phyloP scores from a whole-genome alignment of 2,797 vertebrate species.

The Neosilurus mollespiculum region DNA sequence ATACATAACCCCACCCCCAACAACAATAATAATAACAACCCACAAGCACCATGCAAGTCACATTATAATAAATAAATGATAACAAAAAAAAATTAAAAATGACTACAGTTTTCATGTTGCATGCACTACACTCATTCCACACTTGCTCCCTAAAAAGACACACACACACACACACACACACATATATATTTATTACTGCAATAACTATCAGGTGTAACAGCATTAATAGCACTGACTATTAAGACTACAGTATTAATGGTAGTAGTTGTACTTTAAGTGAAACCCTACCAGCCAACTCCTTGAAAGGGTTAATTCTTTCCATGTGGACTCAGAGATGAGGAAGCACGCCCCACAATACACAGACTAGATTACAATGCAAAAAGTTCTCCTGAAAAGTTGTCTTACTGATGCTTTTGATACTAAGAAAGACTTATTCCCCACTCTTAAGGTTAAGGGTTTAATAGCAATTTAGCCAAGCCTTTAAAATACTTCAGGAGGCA shows the following conservation, averaged over 20 bases:
- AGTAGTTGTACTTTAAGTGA: not conserved
- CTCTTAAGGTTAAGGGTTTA: slow-evolving; percentile 59
- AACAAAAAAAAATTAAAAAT: not conserved
- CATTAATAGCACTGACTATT: not conserved
- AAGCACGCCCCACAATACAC: slow-evolving; percentile 72
- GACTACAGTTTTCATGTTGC: not conserved
- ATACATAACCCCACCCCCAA: not conserved
- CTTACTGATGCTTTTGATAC: slow-evolving; percentile 63
- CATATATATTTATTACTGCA: not conserved
- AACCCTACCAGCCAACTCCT: slow-evolving; percentile 14
- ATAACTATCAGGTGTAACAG: not conserved
- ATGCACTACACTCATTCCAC: not conserved
- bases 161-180: too few relatives aligned
- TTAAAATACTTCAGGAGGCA: slow-evolving; percentile 29
- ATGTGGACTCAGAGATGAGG: slow-evolving; percentile 69
- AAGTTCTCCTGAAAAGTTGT: slow-evolving; percentile 73
- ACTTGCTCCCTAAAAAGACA: not conserved
- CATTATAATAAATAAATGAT: not conserved
- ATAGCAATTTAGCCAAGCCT: slow-evolving; percentile 27
- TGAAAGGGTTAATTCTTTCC: slow-evolving; percentile 67
- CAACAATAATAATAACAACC: not conserved
- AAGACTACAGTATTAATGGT: not conserved
- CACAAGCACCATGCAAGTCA: not conserved
- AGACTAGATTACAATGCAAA: slow-evolving; percentile 74
- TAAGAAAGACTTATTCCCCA: slow-evolving; percentile 50